These are phyloP conservation scores for Drosophila nr. perissopoda DNA, from an alignment of 2,888 invertebrate species.

Conservation along the genomic window DNA sequence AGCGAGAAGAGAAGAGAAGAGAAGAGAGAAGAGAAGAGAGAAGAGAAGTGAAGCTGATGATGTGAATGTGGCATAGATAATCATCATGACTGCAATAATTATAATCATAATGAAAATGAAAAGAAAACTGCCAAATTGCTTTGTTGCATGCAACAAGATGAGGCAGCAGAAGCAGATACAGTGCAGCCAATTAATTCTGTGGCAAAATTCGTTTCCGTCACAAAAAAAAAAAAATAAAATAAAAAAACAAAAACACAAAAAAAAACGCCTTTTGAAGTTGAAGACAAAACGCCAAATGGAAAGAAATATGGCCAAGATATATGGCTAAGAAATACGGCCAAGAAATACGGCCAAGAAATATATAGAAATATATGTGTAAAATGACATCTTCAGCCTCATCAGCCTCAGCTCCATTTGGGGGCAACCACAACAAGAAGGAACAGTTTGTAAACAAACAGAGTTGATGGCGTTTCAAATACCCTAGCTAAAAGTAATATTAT, in stretches of 20 bases:
- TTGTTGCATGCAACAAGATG: constrained; percentile 56
- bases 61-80: constrained; percentile 40
- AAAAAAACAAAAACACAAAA: too few relatives aligned
- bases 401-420: constrained; percentile 36
- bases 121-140: constrained; percentile 69
- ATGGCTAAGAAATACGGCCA: neutral
- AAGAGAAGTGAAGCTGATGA: constrained; percentile 24
- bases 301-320: neutral
- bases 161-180: constrained; percentile 9
- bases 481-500: neutral
- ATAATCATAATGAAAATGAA: constrained; percentile 35
- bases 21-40: too few relatives aligned
- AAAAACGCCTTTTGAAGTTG: constrained; percentile 47
- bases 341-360: constrained; percentile 6
- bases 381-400: neutral
- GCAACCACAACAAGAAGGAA: constrained; percentile 1
- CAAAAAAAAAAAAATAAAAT: neutral
- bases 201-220: constrained; percentile 40
- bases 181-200: constrained; percentile 55
- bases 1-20: constrained; percentile 29
- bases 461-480: neutral
- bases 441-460: neutral
- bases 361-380: neutral
- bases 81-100: constrained; percentile 7
- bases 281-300: constrained; percentile 14